Evolutionary conservation across 2,797 vertebrate species (phyloP).

Genomic region (Oreonectes daqikongensis): DNA sequence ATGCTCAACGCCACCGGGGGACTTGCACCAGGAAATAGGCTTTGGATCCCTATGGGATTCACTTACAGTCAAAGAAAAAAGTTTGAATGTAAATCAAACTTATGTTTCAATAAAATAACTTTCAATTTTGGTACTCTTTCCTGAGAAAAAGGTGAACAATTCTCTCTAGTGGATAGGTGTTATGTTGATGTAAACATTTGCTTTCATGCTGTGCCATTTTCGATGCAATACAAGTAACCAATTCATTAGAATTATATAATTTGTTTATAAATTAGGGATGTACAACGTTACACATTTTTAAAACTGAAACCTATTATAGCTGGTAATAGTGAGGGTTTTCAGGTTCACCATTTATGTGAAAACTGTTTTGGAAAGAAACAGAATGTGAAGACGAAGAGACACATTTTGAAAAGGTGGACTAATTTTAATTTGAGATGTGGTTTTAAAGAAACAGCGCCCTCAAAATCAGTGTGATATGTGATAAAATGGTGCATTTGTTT

Average conservation of each 20-base stretch:
- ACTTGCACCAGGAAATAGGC: slow-evolving; percentile 69
- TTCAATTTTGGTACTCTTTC: background rate
- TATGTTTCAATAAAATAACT: slow-evolving; percentile 5
- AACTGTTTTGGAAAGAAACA: background rate
- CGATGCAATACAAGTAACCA: no score
- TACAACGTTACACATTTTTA: background rate
- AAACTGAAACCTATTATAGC: background rate
- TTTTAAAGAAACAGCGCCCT: background rate
- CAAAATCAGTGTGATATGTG: no score
- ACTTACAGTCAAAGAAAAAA: slow-evolving; percentile 60
- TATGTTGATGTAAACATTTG: background rate
- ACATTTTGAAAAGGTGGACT: background rate
- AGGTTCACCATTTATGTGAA: background rate
- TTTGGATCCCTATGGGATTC: slow-evolving; percentile 69
- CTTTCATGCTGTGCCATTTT: background rate
- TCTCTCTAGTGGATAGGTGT: background rate
- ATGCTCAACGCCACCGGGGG: slow-evolving; percentile 69
- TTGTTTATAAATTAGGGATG: background rate
- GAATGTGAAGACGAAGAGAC: no score
- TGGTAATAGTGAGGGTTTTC: background rate
- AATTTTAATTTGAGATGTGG: no score
- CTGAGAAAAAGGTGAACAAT: background rate
- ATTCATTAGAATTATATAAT: no score
- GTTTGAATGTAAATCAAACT: slow-evolving; percentile 65
- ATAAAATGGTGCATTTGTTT: no score